phyloP scores from a whole-genome alignment of 1,140 invertebrate species.

The Drosophila mayri region DNA sequence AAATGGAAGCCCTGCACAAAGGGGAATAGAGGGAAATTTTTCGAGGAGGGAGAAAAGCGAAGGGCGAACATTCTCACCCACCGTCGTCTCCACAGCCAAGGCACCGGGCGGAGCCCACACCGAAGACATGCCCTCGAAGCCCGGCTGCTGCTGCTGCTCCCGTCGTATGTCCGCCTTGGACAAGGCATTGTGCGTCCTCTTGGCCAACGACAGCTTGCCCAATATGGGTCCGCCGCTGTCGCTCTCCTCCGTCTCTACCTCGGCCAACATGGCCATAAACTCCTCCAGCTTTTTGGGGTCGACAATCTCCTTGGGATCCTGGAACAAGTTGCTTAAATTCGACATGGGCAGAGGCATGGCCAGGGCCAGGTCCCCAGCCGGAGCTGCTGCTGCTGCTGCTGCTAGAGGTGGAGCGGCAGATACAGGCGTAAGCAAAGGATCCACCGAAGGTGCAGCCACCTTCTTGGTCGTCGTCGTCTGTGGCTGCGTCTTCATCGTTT shows the following conservation, averaged over 20 bases:
- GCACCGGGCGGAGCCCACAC: conserved; percentile 66
- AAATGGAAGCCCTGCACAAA: conserved; percentile 60
- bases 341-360: conserved; percentile 52
- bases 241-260: conserved; percentile 88
- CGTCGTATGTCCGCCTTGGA: conserved; percentile 83
- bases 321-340: conserved; percentile 75
- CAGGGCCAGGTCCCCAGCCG: not conserved
- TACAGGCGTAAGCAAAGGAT: not conserved
- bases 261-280: conserved; percentile 85
- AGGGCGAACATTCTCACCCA: conserved; percentile 12
- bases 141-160: conserved; percentile 43
- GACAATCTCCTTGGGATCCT: conserved; percentile 82
- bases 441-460: not conserved
- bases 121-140: conserved; percentile 64
- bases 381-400: not conserved
- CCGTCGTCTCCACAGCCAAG: conserved; percentile 59
- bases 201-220: conserved; percentile 87
- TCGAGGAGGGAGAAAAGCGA: too few relatives aligned
- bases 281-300: conserved; percentile 85
- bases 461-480: conserved; percentile 25
- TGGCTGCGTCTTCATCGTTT: conserved; percentile 78
- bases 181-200: conserved; percentile 87
- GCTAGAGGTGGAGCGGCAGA: not conserved
- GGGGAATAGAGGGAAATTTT: not conserved
- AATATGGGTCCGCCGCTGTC: conserved; percentile 87